Evolutionary conservation across 2,888 invertebrate genomes (phyloP).

Genomic region (Harpagoxenus sublaevis): DNA sequence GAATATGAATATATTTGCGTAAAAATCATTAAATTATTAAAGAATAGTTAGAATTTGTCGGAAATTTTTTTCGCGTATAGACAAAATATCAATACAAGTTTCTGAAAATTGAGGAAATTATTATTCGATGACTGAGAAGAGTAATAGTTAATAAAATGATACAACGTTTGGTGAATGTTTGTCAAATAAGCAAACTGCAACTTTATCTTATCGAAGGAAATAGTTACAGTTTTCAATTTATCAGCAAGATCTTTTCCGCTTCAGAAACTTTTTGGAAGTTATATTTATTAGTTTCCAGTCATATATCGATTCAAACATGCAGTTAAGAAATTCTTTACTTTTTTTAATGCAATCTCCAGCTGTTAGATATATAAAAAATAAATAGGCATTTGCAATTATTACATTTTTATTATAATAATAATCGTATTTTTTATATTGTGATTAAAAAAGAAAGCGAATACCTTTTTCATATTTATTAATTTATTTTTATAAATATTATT

Average conservation of each 20-base stretch:
- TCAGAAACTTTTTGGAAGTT: neutral
- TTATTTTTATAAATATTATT: neutral
- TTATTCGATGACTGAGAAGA: neutral
- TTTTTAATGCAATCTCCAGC: neutral
- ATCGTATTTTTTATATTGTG: neutral
- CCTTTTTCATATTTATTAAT: neutral
- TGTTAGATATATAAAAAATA: neutral
- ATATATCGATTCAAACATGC: neutral
- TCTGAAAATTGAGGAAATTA: neutral
- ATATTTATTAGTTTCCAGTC: neutral
- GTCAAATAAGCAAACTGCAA: neutral
- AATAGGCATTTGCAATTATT: neutral
- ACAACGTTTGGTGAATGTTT: neutral
- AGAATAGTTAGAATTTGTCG: neutral
- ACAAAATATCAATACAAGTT: neutral
- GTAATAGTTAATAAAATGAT: neutral
- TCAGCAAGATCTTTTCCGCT: neutral
- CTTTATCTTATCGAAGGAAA: slow-evolving; percentile 1
- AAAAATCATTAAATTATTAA: neutral
- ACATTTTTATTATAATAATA: neutral
- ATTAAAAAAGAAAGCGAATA: neutral
- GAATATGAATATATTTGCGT: neutral
- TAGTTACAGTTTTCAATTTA: neutral
- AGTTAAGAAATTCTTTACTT: neutral
- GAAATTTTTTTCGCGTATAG: neutral